Evolutionary conservation across 1,140 invertebrate genomes (phyloP).

Genomic region (Apis cerana): DNA sequence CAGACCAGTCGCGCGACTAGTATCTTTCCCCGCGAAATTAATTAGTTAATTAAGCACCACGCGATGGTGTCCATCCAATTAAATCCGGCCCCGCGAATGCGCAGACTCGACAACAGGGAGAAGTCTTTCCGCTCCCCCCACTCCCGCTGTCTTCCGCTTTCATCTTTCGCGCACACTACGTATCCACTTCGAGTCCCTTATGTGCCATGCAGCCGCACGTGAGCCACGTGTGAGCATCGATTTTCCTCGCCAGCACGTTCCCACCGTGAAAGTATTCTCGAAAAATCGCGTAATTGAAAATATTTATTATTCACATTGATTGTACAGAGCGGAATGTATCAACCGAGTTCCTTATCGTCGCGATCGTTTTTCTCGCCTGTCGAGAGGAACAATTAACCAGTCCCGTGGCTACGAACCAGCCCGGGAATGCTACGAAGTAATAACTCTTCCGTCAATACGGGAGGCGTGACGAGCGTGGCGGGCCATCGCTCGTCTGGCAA

Average conservation of each 20-base stretch:
- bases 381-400: conserved; percentile 56
- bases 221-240: conserved; percentile 45
- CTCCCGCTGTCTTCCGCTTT: conserved; percentile 44
- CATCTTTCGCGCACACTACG: conserved; percentile 52
- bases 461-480: conserved; percentile 52
- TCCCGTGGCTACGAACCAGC: conserved; percentile 23
- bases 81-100: conserved; percentile 70
- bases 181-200: conserved; percentile 45
- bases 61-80: conserved; percentile 77
- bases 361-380: conserved; percentile 39
- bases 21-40: conserved; percentile 74
- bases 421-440: conserved; percentile 57
- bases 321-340: not conserved
- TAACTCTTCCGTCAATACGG: conserved; percentile 61
- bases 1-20: conserved; percentile 33
- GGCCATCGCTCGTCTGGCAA: conserved; percentile 28
- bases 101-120: conserved; percentile 66
- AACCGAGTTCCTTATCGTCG: conserved; percentile 16
- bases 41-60: conserved; percentile 79
- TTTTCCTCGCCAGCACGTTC: not conserved
- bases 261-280: not conserved
- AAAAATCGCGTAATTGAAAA: not conserved
- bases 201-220: conserved; percentile 31
- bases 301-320: not conserved
- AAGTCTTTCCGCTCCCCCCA: conserved; percentile 25